Percentiles rank a stretch among this genome's conserved stretches.
These are phyloP conservation scores for Bombus impatiens DNA, from an alignment of 1,140 invertebrate genomes.

Conservation along the genomic window DNA sequence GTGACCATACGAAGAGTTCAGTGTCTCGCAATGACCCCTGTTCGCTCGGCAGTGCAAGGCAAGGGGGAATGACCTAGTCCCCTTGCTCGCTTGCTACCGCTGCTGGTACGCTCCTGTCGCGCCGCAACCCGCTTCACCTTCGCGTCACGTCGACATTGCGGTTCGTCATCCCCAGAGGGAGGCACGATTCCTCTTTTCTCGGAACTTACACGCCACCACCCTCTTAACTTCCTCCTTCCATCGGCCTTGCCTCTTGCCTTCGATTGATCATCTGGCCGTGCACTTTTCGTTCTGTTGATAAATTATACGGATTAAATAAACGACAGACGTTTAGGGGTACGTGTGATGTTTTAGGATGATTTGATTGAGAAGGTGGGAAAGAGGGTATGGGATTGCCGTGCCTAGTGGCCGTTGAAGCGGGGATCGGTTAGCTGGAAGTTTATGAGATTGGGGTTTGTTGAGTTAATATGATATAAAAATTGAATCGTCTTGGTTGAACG, in stretches of 20 bases:
- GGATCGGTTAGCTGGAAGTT: background rate
- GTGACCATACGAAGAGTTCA: conserved; percentile 72
- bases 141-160: conserved; percentile 44
- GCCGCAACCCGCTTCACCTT: conserved; percentile 58
- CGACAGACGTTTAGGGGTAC: background rate
- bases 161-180: conserved; percentile 44
- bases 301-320: background rate
- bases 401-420: background rate
- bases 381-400: background rate
- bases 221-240: conserved; percentile 45
- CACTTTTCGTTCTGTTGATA: background rate
- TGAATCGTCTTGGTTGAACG: no score
- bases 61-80: conserved; percentile 78
- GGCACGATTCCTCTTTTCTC: conserved; percentile 19
- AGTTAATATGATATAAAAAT: background rate
- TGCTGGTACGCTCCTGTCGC: conserved; percentile 48
- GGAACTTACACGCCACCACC: conserved; percentile 30
- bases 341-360: background rate
- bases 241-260: background rate
- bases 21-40: conserved; percentile 75
- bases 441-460: background rate
- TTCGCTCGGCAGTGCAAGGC: conserved; percentile 65
- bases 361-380: background rate
- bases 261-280: background rate
- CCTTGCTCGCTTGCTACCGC: conserved; percentile 45